Evolutionary conservation across 2,888 invertebrate genomes (phyloP), one percentile per base, ranked within the genome.

Genomic region (Drosophila flavopinicola): DNA sequence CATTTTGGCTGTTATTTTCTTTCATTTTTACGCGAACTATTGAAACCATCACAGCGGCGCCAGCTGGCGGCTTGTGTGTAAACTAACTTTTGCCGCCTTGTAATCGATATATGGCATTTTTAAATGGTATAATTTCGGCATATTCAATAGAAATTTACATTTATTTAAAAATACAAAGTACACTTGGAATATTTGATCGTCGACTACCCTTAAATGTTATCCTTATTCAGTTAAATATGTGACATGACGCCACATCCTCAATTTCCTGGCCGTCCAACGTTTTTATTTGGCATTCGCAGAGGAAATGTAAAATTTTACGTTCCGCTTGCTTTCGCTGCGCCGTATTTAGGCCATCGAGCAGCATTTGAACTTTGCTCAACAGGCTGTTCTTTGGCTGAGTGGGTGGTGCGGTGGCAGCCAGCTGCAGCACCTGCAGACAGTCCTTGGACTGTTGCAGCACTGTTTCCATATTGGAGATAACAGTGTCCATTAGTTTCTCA

Each of bases 241-340:
- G 86, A 4, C 73, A 87, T 0, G 87, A 76, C 1, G 51, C 53
- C 13, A 90, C 78, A 68, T 89, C 90, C n/a, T 86, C 88, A 27
- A 89, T 85, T 27, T 86, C 83, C 35, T 87, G 84, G 1, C 90
- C 87, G 45, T 88, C 88, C 24, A 89, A 52, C 1, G 82, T 79
- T 54, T 84, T 88, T 10, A 90, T 90, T 70, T 90, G 89, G 11
- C 89, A 89, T 66, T 89, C 90, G 33, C 89, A 90, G 2, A 89
- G 65, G 45, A 89, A 89, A 58, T 88, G 85, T n/a, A 90, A 51
- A 53, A 89, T 90, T 66, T 90, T 88, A 0, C 84, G 82, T 49
- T 90, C 90, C 3, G 89, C 90, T 17, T 60, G 74, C 0, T 63
- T 30, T 1, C 85, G 78, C 24, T 89, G 75, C 3, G 75, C 65